phyloP scores from a whole-genome alignment of 2,113 vertebrate genomes.

The Lophura nycthemera region DNA sequence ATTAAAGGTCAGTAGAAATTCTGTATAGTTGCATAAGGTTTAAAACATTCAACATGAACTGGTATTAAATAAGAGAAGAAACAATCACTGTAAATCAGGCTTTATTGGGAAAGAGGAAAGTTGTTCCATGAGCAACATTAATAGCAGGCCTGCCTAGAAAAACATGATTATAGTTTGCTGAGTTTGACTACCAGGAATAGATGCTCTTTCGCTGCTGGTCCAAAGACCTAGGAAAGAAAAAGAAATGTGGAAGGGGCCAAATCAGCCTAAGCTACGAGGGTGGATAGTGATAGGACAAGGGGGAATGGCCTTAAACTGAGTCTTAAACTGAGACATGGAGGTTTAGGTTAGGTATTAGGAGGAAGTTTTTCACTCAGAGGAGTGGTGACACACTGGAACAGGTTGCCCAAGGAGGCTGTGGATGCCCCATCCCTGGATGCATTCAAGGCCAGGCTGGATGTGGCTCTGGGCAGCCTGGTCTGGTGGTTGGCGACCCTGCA shows the following conservation, averaged over 20 bases:
- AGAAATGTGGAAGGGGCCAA: background rate
- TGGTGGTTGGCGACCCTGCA: no score
- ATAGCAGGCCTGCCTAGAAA: background rate
- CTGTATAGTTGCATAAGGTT: background rate
- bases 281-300: no score
- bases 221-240: background rate
- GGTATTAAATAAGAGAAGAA: background rate
- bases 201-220: background rate
- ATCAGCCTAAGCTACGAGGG: background rate
- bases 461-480: no score
- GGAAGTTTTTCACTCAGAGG: no score
- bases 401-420: no score
- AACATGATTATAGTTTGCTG: background rate
- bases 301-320: no score
- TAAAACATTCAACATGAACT: background rate
- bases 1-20: background rate
- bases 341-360: no score
- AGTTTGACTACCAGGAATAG: background rate
- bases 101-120: background rate
- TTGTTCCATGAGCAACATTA: background rate
- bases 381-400: no score
- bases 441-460: no score
- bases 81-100: background rate
- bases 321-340: no score
- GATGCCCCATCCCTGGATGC: no score